Base-by-base conservation (phyloP, 2,113 vertebrate genomes). In the Chrysochloris asiatica region DNA sequence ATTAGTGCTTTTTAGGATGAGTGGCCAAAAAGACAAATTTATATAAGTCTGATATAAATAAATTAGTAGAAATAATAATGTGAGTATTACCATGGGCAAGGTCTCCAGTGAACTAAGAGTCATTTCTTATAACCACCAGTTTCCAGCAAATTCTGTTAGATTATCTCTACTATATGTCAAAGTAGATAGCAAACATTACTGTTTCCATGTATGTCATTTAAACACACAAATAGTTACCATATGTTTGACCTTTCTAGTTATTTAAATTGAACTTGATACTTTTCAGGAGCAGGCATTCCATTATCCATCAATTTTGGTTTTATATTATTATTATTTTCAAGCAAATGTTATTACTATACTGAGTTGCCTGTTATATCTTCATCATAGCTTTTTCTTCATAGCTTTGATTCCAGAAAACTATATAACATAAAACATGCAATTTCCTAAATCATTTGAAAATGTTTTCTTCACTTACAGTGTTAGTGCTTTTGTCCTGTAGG, bases 361-460 rank as follows among this genome's bases (percentile, higher is more conserved):
- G 16, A 92, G 22, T 19, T 89, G 12, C 19, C 45, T 38, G 11
- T 87, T n/a, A n/a, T n/a, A n/a, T n/a, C n/a, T n/a, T n/a, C n/a
- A n/a, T n/a, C n/a, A 52, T 52, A 52, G 16, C 16, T 95, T 90
- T n/a, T 83, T 63, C 50, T 79, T 91, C 63, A 88, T 75, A 91
- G 17, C 0, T 88, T 93, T 94, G 47, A 80, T 91, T 92, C 38
- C 75, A 69, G 88, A 88, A 86, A 85, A 85, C 21, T 80, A 77
- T 38, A 61, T 47, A 87, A 19, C 41, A 84, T 80, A 80, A 86
- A 93, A 93, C 36, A 89, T 43, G 24, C 6, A 67, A 69, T 87
- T 22, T 3, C 50, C 26, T 59, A 90, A 87, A 76, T 88, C 16
- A 91, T 93, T 84, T 92, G n/a, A 59, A 94, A 94, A 83, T 86